A percentile compares a stretch with the other conserved stretches of the same genome.
These are phyloP conservation scores for Hippoglossus stenolepis DNA, from an alignment of 2,113 vertebrate species.

Conservation along the genomic window DNA sequence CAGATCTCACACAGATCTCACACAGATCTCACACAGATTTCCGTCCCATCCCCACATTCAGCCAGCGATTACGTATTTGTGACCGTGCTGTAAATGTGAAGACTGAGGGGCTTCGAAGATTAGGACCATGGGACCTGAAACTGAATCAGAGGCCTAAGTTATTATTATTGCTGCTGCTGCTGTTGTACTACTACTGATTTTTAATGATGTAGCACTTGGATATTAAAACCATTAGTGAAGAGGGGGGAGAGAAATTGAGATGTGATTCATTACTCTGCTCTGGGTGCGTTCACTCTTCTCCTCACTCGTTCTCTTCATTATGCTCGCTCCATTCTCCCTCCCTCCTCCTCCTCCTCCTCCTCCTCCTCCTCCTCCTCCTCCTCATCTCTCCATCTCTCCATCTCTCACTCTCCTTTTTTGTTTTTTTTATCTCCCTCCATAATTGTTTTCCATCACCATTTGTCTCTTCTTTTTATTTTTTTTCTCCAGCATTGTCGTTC, in stretches of 20 bases:
- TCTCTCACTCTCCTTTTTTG: conserved; percentile 19
- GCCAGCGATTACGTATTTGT: too few species aligned
- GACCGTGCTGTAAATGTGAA: too few species aligned
- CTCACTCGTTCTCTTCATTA: conserved; percentile 51
- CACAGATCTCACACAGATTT: too few species aligned
- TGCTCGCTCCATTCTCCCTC: conserved; percentile 27
- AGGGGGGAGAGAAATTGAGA: conserved; percentile 52
- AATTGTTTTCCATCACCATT: conserved; percentile 63
- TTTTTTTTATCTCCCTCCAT: conserved; percentile 16
- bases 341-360: conserved; percentile 19
- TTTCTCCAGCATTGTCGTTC: conserved; percentile 9
- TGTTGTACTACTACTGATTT: conserved; percentile 41
- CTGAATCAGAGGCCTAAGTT: neutral
- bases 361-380: conserved; percentile 4
- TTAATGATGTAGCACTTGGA: conserved; percentile 66
- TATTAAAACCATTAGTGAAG: conserved; percentile 63
- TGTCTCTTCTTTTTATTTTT: conserved; percentile 26
- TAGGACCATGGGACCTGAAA: neutral
- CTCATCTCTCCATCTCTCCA: conserved; percentile 9
- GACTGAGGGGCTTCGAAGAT: neutral
- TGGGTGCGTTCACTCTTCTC: conserved; percentile 49
- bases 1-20: too few species aligned
- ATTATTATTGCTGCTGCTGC: conserved; percentile 10
- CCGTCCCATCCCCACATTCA: too few species aligned
- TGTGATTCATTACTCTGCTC: conserved; percentile 71